Evolutionary conservation across 1,140 invertebrate species (phyloP).

Genomic region (Drosophila pachea): DNA sequence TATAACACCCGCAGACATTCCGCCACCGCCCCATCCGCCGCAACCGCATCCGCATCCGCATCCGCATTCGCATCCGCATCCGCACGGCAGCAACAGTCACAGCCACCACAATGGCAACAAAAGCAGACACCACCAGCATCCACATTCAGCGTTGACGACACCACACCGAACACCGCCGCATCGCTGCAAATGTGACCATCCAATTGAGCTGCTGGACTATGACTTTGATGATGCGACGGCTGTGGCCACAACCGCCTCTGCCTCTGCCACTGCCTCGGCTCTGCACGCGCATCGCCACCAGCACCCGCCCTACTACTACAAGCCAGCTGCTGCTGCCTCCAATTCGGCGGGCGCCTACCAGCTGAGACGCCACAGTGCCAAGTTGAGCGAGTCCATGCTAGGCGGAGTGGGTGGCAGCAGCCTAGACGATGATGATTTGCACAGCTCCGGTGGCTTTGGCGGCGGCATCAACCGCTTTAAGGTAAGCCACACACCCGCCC

Average conservation of each 20-base stretch:
- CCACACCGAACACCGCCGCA: constrained; percentile 59
- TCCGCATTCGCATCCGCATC: constrained; percentile 57
- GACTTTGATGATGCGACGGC: constrained; percentile 53
- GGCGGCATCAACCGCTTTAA: constrained; percentile 62
- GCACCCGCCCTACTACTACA: constrained; percentile 70
- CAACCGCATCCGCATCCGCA: constrained; percentile 50
- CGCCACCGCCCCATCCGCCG: constrained; percentile 69
- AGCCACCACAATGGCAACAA: constrained; percentile 44
- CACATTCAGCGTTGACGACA: constrained; percentile 40
- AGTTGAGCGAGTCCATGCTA: constrained; percentile 67
- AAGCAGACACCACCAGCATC: constrained; percentile 32
- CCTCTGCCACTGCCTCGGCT: background rate
- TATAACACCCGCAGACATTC: constrained; percentile 75
- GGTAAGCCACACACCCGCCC: constrained; percentile 48
- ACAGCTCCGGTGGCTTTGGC: constrained; percentile 61
- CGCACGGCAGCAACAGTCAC: constrained; percentile 33
- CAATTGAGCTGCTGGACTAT: constrained; percentile 67
- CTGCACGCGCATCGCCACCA: constrained; percentile 54
- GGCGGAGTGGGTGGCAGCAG: constrained; percentile 58
- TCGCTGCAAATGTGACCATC: constrained; percentile 74
- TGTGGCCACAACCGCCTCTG: constrained; percentile 36
- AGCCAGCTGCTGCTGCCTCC: constrained; percentile 34
- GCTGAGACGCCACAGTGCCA: constrained; percentile 54
- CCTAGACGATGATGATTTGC: constrained; percentile 62
- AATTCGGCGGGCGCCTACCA: constrained; percentile 33